phyloP scores from a whole-genome alignment of 2,888 invertebrate genomes.

The Digitonthophagus gazella region DNA sequence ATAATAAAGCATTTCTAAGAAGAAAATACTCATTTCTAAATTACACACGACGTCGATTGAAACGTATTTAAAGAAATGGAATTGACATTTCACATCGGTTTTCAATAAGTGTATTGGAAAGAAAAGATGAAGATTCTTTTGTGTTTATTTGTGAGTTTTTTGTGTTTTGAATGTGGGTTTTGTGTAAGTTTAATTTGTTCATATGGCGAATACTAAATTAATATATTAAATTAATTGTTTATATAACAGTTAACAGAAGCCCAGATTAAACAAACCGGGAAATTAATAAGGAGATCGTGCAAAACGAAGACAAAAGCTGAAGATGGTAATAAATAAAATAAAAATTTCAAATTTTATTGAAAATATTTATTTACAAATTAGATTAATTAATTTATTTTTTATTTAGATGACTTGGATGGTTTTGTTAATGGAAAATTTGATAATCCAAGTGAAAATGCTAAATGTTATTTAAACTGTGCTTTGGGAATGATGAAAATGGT shows the following conservation, averaged over 20 bases:
- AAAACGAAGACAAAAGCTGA: constrained; percentile 10
- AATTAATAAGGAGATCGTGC: constrained; percentile 23
- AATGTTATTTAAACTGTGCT: constrained; percentile 25
- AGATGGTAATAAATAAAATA: background rate
- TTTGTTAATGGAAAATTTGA: constrained; percentile 20
- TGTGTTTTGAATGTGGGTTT: background rate
- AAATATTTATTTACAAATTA: background rate
- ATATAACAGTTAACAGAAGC: constrained; percentile 23
- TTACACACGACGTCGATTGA: background rate
- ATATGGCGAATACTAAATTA: too few relatives aligned
- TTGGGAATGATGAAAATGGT: constrained; percentile 25
- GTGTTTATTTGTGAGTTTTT: background rate
- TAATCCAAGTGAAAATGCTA: background rate
- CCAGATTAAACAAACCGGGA: constrained; percentile 20
- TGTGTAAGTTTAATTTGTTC: constrained; percentile 6
- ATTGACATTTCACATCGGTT: background rate
- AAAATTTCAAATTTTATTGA: constrained; percentile 3
- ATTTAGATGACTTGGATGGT: constrained; percentile 24
- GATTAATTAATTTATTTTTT: background rate
- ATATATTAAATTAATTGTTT: constrained; percentile 11
- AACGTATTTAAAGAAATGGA: constrained; percentile 5
- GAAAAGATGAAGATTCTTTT: background rate
- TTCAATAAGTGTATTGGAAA: background rate
- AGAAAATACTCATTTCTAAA: constrained; percentile 6
- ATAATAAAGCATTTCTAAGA: background rate